Base-by-base conservation (phyloP, 2,113 vertebrate genomes). In the Vidua chalybeata region DNA sequence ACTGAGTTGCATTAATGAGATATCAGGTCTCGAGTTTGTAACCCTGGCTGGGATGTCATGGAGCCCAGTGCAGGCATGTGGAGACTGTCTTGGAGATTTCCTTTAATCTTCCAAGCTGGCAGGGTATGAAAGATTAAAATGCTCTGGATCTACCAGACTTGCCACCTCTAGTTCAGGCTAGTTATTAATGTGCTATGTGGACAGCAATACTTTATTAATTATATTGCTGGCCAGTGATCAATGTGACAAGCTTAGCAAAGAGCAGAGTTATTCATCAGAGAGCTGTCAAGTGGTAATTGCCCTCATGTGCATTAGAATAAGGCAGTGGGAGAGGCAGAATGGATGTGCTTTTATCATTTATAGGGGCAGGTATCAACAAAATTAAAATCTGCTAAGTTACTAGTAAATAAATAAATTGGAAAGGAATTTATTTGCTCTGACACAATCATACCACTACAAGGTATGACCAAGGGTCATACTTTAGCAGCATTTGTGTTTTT, bases 211-310 rank as follows among this genome's bases (percentile, higher is more conserved):
- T 96, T 95, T 94, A 96, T 96, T 96, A 97, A 98, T 97, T 97
- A 91, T 94, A 90, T 90, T 93, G 94, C 90, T 91, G 95, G 94
- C 84, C 72, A 94, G 87, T 87, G 82, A 93, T 96, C 97, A 95
- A 94, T 93, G 92, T 97, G 97, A 97, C 97, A 97, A 97, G 92
- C 96, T 95, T 95, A 95, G 94, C 93, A 96, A 96, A 97, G 87
- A 97, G 96, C 76, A 81, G 23, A 56, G 89, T 92, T 92, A 97
- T 97, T 97, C 87, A 96, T 96, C 96, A 94, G 92, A 87, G 96
- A 87, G 77, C 94, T 97, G 96, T 95, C 96, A 95, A 33, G 41
- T 51, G 41, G 89, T 96, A 97, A 97, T 97, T 97, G 93, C 76
- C 87, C 88, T 97, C 94, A 96, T 97, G 86, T 94, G 80, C 94